Evolutionary conservation across 1,140 invertebrate genomes (phyloP).

Genomic region (Stegodyphus dumicola): DNA sequence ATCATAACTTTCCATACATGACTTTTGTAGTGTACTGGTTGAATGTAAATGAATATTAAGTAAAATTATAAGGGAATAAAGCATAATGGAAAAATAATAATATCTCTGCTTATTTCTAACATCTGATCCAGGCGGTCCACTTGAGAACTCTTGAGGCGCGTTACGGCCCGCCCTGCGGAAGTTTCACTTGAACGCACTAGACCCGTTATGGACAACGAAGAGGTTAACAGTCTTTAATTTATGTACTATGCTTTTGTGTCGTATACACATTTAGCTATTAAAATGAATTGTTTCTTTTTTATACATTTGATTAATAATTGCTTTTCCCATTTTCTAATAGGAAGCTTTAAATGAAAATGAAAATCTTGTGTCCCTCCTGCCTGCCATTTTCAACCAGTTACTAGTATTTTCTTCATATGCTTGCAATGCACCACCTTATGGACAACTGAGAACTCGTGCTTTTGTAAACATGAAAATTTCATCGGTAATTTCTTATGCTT

Average conservation of each 20-base stretch:
- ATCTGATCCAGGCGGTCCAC: too few relatives aligned
- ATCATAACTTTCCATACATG: too few relatives aligned
- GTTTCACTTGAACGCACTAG: too few relatives aligned
- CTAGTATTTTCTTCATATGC: conserved; percentile 73
- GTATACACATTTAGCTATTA: not conserved
- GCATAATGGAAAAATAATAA: too few relatives aligned
- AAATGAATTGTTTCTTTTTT: not conserved
- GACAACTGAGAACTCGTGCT: conserved; percentile 49
- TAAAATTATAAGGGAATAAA: too few relatives aligned
- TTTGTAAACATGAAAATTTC: conserved; percentile 37
- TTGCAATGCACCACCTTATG: conserved; percentile 60
- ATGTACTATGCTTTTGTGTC: not conserved
- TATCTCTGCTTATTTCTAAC: too few relatives aligned
- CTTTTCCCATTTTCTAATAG: conserved; percentile 67
- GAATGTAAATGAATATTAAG: too few relatives aligned
- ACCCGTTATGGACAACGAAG: too few relatives aligned
- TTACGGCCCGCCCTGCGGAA: too few relatives aligned
- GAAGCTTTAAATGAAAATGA: conserved; percentile 78
- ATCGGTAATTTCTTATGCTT: conserved; percentile 42
- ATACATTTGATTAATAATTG: not conserved
- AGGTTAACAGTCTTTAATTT: not conserved
- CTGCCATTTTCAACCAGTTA: conserved; percentile 83
- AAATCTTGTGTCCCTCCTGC: conserved; percentile 77
- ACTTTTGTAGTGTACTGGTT: too few relatives aligned
- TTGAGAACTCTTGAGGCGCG: too few relatives aligned